Evolutionary conservation across 2,113 vertebrate species (phyloP), one percentile per base, ranked within the genome.

Genomic region (Smithornis capensis): DNA sequence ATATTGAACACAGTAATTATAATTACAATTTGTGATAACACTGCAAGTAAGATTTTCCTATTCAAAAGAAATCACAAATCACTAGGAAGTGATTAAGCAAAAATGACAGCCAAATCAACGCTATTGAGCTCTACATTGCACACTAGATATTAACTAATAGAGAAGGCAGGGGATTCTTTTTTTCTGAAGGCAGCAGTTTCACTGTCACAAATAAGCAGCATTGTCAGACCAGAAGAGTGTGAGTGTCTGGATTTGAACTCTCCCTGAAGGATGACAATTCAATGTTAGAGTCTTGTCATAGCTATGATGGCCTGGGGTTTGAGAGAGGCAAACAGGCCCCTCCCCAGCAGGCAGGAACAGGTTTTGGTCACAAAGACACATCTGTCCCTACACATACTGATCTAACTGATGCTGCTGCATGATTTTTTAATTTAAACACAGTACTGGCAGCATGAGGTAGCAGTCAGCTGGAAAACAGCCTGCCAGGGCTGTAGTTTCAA

Each of bases 171-270:
- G 62, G 44, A 21, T 16, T 37, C 52, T 22, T 62, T 4, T 14
- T 68, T 56, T 62, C 19, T 63, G 24, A 73, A 40, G n/a, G 67
- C 35, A 70, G 42, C 42, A 71, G 37, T 42, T 78, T 62, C 1
- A 1, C 27, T 50, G 11, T 3, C n/a, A 49, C 59, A 64, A 65
- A 70, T 40, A 77, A 53, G 12, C 14, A 5, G 47, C 29, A 49
- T 2, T 47, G 44, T 37, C 37, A 57, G 23, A 62, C 6, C 25
- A 47, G 23, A 40, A 19, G 19, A 55, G 27, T 0, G 0, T 4
- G 25, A 59, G 14, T 3, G 9, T 13, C 50, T 59, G 62, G 33
- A 56, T 62, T 18, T 65, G 40, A 82, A 22, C 25, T 37, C 28
- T 45, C 19, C 25, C 65, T 55, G 24, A 56, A 70, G 22, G 27